phyloP scores from a whole-genome alignment of 2,797 vertebrate species.

The Sternarchorhynchus goeldii region DNA sequence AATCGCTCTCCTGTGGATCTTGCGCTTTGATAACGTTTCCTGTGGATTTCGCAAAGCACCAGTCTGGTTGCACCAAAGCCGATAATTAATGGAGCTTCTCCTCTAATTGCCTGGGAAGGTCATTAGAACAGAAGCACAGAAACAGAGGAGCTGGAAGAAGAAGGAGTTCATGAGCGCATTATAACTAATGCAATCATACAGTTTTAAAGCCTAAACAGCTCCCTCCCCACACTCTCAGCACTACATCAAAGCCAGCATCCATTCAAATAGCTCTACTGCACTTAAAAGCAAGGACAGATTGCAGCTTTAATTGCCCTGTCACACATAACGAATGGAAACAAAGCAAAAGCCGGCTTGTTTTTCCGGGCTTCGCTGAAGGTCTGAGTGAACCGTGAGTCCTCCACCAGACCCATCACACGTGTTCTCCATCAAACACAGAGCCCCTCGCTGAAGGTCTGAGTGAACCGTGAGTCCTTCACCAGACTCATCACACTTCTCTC shows the following conservation, averaged over 20 bases:
- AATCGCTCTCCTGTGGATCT: constrained; percentile 54
- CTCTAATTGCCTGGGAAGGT: constrained; percentile 58
- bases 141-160: constrained; percentile 43
- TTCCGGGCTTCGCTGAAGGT: neutral
- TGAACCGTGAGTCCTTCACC: too few relatives aligned
- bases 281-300: neutral
- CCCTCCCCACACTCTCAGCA: neutral
- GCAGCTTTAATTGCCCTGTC: constrained; percentile 19
- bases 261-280: neutral
- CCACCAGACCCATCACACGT: neutral
- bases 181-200: constrained; percentile 28
- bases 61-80: constrained; percentile 55
- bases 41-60: constrained; percentile 52
- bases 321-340: neutral
- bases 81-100: constrained; percentile 60
- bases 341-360: neutral
- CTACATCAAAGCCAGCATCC: constrained; percentile 1
- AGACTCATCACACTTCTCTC: neutral
- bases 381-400: neutral
- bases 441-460: too few relatives aligned
- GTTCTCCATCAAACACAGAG: too few relatives aligned
- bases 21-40: constrained; percentile 57
- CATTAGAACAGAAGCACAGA: constrained; percentile 45
- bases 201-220: constrained; percentile 32
- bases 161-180: constrained; percentile 30